Conservation (phyloP, 2,888 invertebrate species). For the Sepioteuthis lessoniana region DNA sequence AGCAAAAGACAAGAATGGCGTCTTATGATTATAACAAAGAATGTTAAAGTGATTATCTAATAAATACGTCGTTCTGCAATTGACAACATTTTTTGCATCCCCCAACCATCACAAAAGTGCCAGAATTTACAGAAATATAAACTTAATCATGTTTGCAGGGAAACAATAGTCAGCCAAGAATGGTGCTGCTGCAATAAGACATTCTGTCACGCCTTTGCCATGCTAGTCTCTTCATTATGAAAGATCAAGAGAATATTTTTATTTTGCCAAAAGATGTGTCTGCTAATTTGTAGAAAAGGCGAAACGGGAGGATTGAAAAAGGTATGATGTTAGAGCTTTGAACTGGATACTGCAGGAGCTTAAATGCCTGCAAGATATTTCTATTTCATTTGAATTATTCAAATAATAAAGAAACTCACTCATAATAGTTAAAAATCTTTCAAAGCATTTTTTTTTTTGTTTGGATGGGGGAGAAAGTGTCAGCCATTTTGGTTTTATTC, state of each 20-base stretch:
- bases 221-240: not conserved
- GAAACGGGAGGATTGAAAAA: no score
- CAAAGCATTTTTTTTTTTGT: no score
- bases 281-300: no score
- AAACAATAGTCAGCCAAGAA: not conserved
- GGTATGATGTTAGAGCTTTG: no score
- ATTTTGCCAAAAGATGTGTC: no score
- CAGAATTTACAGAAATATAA: not conserved
- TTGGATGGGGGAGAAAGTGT: no score
- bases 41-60: conserved; percentile 33
- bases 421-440: no score
- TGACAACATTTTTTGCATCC: not conserved
- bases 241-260: not conserved
- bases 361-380: no score
- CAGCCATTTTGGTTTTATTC: no score
- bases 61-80: not conserved
- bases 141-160: not conserved
- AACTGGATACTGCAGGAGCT: no score
- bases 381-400: no score
- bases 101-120: not conserved
- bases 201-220: not conserved
- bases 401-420: no score
- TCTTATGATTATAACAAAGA: not conserved
- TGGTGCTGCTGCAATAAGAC: not conserved
- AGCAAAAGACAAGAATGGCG: not conserved